Conservation (phyloP, 1,140 invertebrate genomes). For the Neodiprion virginianus region DNA sequence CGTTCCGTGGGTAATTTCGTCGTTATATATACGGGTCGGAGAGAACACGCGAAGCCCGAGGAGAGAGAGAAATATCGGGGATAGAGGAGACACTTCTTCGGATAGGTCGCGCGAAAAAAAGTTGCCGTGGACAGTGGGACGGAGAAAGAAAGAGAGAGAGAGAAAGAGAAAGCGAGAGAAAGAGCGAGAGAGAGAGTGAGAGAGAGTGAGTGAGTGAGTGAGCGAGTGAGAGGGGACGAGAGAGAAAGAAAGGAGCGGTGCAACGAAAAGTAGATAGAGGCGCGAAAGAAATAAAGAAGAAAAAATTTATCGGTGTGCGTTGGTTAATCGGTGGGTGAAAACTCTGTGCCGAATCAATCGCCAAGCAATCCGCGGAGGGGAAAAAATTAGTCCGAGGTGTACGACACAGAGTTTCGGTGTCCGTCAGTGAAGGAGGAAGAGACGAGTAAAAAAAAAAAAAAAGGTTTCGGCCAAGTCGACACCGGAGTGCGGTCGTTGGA, state of each 20-base stretch:
- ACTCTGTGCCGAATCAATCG: too few relatives aligned
- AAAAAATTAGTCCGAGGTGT: too few relatives aligned
- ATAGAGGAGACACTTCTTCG: constrained; percentile 1
- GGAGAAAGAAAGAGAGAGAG: too few relatives aligned
- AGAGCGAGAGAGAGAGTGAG: not conserved
- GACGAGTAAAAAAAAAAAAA: too few relatives aligned
- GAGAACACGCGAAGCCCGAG: constrained; percentile 6
- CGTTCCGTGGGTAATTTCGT: constrained; percentile 29
- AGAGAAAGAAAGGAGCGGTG: too few relatives aligned
- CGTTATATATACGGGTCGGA: constrained; percentile 20
- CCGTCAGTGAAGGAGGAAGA: too few relatives aligned
- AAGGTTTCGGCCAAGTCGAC: not conserved
- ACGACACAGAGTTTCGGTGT: too few relatives aligned
- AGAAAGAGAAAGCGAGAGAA: too few relatives aligned
- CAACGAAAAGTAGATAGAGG: not conserved
- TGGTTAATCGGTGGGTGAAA: too few relatives aligned
- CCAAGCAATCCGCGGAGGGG: too few relatives aligned
- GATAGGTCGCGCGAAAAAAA: constrained; percentile 5
- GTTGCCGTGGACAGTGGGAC: not conserved
- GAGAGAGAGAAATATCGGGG: not conserved
- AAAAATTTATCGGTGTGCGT: too few relatives aligned
- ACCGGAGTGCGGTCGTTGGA: not conserved
- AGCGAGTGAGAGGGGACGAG: too few relatives aligned
- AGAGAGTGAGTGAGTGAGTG: not conserved
- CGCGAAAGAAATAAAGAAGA: not conserved